A percentile compares a stretch with the other conserved stretches of the same genome.
Conservation (phyloP, 2,888 invertebrate genomes). For the Phrixothrix hirtus region DNA sequence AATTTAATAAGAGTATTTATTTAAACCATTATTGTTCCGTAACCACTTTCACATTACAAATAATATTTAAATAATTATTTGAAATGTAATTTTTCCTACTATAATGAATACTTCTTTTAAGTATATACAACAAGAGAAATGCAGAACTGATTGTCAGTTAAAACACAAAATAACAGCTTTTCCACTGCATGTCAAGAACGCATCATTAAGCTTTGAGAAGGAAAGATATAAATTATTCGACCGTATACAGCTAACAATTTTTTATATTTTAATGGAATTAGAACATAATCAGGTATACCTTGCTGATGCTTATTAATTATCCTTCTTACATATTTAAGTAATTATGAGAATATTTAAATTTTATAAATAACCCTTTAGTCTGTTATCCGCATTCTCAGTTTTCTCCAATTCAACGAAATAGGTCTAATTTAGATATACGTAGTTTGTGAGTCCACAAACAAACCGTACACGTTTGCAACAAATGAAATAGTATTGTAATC, state of each 20-base stretch:
- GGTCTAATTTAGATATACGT: constrained; percentile 1
- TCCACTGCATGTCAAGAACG: neutral
- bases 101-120: too few relatives aligned
- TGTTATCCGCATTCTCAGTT: too few relatives aligned
- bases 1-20: neutral
- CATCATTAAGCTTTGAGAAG: constrained; percentile 5
- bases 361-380: too few relatives aligned
- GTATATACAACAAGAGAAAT: neutral
- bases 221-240: constrained; percentile 4
- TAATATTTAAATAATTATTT: constrained; percentile 33
- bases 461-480: constrained; percentile 38
- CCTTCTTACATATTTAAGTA: too few relatives aligned
- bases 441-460: constrained; percentile 16
- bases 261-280: neutral
- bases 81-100: too few relatives aligned
- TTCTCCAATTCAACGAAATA: neutral
- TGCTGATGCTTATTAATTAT: too few relatives aligned
- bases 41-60: constrained; percentile 32
- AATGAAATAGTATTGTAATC: constrained; percentile 54
- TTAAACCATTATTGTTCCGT: constrained; percentile 5
- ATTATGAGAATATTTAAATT: too few relatives aligned
- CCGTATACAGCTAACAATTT: neutral
- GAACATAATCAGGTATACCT: neutral
- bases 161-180: constrained; percentile 5
- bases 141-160: constrained; percentile 1